These are phyloP conservation scores for Mesorhabditis sp. DNA, from an alignment of 2,888 invertebrate genomes.

Conservation along the genomic window DNA sequence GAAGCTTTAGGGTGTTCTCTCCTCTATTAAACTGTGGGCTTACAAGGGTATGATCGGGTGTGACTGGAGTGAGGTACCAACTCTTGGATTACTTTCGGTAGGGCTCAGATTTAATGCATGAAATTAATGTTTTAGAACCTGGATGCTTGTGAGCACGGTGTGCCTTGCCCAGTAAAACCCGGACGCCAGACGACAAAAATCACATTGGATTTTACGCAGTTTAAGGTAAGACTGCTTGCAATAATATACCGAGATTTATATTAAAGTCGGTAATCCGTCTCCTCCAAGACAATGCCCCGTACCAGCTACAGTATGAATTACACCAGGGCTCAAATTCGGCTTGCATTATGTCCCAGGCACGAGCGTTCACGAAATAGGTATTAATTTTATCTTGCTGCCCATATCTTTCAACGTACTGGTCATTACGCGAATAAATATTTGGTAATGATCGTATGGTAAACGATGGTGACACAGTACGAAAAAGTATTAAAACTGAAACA, in stretches of 20 bases:
- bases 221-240: slow-evolving; percentile 9
- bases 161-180: slow-evolving; percentile 27
- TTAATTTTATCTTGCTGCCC: too few species aligned
- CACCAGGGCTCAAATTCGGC: neutral
- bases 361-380: neutral
- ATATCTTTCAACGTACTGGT: too few species aligned
- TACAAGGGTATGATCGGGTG: neutral
- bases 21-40: neutral
- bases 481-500: too few species aligned
- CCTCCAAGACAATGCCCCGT: neutral
- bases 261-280: neutral
- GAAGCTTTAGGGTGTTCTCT: neutral
- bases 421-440: too few species aligned
- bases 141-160: slow-evolving; percentile 26
- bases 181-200: slow-evolving; percentile 21
- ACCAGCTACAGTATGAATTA: neutral
- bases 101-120: neutral
- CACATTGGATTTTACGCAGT: slow-evolving; percentile 27
- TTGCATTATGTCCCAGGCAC: neutral
- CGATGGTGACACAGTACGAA: too few species aligned
- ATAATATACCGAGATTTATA: neutral
- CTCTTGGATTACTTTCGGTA: slow-evolving; percentile 4
- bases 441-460: too few species aligned
- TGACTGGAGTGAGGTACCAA: neutral
- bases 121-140: neutral